These are phyloP conservation scores for Pseudopodoces humilis DNA, from an alignment of 2,113 vertebrate species.

Conservation along the genomic window DNA sequence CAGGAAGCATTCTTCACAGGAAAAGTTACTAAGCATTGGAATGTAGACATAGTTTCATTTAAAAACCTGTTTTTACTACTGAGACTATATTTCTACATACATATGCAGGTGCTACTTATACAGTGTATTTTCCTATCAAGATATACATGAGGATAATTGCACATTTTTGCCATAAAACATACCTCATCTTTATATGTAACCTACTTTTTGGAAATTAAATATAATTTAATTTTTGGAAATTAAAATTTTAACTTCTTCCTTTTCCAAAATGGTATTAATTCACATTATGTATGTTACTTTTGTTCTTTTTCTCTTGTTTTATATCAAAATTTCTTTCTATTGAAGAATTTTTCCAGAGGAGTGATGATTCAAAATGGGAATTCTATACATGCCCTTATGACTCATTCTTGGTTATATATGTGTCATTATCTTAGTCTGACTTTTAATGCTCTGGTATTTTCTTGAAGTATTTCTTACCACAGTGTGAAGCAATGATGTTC, in stretches of 20 bases:
- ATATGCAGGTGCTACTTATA: not conserved
- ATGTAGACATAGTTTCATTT: not conserved
- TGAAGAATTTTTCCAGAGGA: not conserved
- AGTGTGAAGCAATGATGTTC: not conserved
- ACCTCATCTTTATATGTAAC: not conserved
- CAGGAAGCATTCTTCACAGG: not conserved
- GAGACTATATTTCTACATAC: not conserved
- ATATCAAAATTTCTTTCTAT: not conserved
- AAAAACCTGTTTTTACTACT: not conserved
- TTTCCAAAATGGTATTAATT: not conserved
- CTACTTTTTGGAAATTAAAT: not conserved
- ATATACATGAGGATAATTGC: not conserved
- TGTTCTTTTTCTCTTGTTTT: not conserved
- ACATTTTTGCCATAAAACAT: not conserved
- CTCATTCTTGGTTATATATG: not conserved
- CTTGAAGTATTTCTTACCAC: not conserved
- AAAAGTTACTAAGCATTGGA: not conserved
- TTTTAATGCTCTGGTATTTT: not conserved
- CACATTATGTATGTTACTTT: not conserved
- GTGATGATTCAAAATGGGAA: not conserved
- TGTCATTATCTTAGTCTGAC: not conserved
- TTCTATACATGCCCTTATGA: not conserved
- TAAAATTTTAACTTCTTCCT: not conserved
- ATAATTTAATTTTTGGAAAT: not conserved
- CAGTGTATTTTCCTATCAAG: not conserved